These are phyloP conservation scores for Microlaimidae sp. DNA, from an alignment of 2,888 invertebrate genomes.

Conservation along the genomic window DNA sequence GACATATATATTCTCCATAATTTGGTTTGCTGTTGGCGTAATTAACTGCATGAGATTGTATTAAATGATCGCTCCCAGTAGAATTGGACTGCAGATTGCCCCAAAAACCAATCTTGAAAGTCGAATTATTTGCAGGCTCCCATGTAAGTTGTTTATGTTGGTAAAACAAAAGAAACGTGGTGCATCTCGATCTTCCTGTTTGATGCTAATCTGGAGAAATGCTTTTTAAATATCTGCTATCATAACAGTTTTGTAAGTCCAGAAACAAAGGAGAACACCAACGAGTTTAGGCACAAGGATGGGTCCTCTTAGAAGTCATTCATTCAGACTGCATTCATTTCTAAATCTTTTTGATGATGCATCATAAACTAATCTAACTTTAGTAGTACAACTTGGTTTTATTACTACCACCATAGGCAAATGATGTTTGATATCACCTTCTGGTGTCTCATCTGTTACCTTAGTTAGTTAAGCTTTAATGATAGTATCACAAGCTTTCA, in stretches of 20 bases:
- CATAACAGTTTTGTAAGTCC: not conserved
- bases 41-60: not conserved
- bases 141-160: not conserved
- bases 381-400: conserved; percentile 19
- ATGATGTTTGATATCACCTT: conserved; percentile 12
- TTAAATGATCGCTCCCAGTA: conserved; percentile 6
- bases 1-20: conserved; percentile 17
- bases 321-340: conserved; percentile 13
- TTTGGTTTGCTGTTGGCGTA: not conserved
- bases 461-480: conserved; percentile 1
- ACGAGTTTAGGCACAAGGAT: conserved; percentile 14
- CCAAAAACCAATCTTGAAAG: conserved; percentile 18
- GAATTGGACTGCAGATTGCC: conserved; percentile 9
- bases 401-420: conserved; percentile 18
- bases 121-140: conserved; percentile 15
- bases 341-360: conserved; percentile 18
- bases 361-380: conserved; percentile 23
- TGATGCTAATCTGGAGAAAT: conserved; percentile 14
- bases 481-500: not conserved
- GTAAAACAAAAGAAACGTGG: conserved; percentile 17
- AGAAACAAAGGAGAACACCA: conserved; percentile 14
- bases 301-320: conserved; percentile 17
- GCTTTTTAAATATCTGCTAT: conserved; percentile 17
- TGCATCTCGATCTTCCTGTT: conserved; percentile 14
- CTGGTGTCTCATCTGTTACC: not conserved